A percentile compares a stretch with the other conserved stretches of the same genome.
These are phyloP conservation scores for Hanleya hanleyi DNA, from an alignment of 2,888 invertebrate genomes.

Conservation along the genomic window DNA sequence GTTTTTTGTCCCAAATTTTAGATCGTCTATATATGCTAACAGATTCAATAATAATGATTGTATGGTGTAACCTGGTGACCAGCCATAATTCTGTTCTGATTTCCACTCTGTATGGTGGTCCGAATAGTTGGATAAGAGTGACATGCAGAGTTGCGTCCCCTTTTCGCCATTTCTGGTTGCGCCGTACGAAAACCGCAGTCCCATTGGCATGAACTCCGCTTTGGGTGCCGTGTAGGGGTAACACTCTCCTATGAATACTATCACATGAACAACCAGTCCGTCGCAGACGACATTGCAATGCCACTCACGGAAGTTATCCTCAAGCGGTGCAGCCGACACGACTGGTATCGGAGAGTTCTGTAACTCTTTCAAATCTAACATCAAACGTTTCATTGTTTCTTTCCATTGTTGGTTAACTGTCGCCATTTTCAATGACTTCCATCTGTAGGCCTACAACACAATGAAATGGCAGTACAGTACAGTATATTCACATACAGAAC, in stretches of 20 bases:
- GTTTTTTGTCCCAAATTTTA: not conserved
- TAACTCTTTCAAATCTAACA: not conserved
- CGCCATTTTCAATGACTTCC: too few relatives aligned
- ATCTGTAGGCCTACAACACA: too few relatives aligned
- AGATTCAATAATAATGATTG: not conserved
- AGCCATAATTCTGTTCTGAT: not conserved
- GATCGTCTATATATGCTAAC: not conserved
- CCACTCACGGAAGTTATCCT: slow-evolving; percentile 4
- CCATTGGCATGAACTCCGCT: not conserved
- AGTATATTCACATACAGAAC: too few relatives aligned
- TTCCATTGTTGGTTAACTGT: not conserved
- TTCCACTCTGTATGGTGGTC: not conserved
- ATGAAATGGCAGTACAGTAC: too few relatives aligned
- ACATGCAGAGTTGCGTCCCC: not conserved
- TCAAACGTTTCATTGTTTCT: not conserved
- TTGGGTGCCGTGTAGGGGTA: not conserved
- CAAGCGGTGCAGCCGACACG: not conserved
- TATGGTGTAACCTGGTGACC: not conserved
- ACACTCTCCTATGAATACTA: not conserved
- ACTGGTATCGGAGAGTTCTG: not conserved
- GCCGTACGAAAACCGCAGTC: not conserved
- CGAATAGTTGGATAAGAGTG: not conserved
- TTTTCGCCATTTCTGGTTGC: not conserved
- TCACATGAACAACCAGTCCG: not conserved
- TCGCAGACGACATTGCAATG: not conserved